These are phyloP conservation scores for Arrhopalites spinosus DNA, from an alignment of 2,888 invertebrate genomes.

Conservation along the genomic window DNA sequence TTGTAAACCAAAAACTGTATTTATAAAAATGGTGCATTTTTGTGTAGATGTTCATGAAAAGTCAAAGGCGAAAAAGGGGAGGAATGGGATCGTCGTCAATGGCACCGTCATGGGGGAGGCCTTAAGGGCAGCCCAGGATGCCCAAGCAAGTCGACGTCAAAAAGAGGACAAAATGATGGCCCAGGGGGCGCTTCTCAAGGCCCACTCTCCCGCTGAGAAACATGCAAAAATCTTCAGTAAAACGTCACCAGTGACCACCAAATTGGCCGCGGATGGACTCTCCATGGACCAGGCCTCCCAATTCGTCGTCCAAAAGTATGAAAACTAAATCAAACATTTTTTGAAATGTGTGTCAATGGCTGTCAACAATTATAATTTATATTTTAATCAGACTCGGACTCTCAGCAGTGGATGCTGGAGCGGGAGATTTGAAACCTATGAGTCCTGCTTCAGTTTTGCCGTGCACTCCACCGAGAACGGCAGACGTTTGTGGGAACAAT, in stretches of 20 bases:
- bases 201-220: slow-evolving; percentile 8
- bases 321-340: slow-evolving; percentile 36
- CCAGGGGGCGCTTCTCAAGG: not conserved
- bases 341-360: not conserved
- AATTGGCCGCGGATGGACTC: slow-evolving; percentile 70
- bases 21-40: not conserved
- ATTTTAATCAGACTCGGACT: slow-evolving; percentile 38
- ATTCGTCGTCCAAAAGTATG: slow-evolving; percentile 64
- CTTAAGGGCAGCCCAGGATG: not conserved
- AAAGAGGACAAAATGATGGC: slow-evolving; percentile 17
- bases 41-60: not conserved
- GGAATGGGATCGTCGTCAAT: not conserved
- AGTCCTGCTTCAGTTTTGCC: not conserved
- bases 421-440: not conserved
- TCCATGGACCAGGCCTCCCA: slow-evolving; percentile 73
- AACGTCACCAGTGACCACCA: slow-evolving; percentile 67
- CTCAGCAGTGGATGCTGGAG: slow-evolving; percentile 11
- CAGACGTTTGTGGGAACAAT: not conserved
- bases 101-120: slow-evolving; percentile 2
- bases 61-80: not conserved
- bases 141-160: not conserved
- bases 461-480: slow-evolving; percentile 18
- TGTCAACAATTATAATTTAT: not conserved
- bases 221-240: slow-evolving; percentile 58
- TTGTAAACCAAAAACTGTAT: not conserved